Evolutionary conservation across 2,888 invertebrate species (phyloP).

Genomic region (Deilephila porcellus): DNA sequence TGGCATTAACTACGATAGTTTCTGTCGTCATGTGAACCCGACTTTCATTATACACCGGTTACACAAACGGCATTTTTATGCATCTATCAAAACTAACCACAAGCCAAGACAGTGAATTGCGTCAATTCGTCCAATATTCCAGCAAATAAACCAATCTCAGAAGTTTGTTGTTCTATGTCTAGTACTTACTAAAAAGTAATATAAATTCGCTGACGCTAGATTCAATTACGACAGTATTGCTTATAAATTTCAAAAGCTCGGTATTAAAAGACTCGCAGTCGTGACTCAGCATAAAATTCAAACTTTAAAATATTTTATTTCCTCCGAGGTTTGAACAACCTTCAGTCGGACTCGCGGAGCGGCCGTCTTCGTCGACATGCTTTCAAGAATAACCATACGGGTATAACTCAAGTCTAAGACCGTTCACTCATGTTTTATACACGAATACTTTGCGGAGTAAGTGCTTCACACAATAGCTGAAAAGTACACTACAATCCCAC

Average conservation of each 20-base stretch:
- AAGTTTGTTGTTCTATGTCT: too few relatives aligned
- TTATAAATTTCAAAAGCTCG: background rate
- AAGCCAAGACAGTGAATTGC: too few relatives aligned
- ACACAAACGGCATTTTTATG: too few relatives aligned
- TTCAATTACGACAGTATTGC: too few relatives aligned
- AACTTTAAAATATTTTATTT: slow-evolving; percentile 3
- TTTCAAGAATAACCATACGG: background rate
- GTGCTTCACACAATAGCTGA: background rate
- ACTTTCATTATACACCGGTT: too few relatives aligned
- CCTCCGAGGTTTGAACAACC: background rate
- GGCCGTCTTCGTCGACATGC: background rate
- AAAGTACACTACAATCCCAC: background rate
- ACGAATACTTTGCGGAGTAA: background rate
- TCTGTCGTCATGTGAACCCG: too few relatives aligned
- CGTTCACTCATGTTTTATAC: background rate
- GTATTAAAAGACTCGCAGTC: background rate
- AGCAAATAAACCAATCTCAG: too few relatives aligned
- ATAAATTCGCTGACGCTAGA: too few relatives aligned
- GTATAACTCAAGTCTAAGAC: background rate
- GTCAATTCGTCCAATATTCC: too few relatives aligned
- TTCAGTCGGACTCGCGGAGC: background rate
- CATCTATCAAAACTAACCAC: too few relatives aligned
- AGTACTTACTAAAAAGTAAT: too few relatives aligned
- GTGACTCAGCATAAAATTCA: background rate
- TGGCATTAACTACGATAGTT: too few relatives aligned